Conservation (phyloP, 2,113 vertebrate species). For the Globicephala melas region DNA sequence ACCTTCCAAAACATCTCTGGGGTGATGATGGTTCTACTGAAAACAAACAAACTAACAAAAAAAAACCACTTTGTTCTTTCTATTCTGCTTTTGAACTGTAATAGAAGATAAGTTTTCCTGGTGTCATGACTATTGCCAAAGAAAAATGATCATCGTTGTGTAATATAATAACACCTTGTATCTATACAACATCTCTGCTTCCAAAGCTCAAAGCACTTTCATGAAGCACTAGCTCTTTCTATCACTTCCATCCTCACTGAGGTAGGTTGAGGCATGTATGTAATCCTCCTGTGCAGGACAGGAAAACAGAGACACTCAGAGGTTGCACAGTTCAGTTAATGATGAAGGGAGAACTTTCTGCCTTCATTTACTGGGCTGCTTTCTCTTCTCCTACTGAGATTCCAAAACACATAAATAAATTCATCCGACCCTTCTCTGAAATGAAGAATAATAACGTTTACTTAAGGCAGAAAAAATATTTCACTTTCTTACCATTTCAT, state of each 20-base stretch:
- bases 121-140: background rate
- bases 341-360: background rate
- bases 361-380: background rate
- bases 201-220: background rate
- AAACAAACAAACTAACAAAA: background rate
- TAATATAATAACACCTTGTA: background rate
- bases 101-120: background rate
- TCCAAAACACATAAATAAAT: conserved; percentile 41
- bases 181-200: background rate
- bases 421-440: background rate
- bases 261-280: background rate
- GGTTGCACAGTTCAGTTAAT: background rate
- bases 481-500: background rate
- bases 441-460: background rate
- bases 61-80: background rate
- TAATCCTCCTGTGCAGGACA: background rate
- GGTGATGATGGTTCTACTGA: conserved; percentile 12
- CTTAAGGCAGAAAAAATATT: conserved; percentile 12
- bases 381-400: background rate
- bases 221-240: background rate
- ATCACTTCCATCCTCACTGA: background rate
- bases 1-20: conserved; percentile 49
- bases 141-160: background rate
- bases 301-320: background rate
- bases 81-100: conserved; percentile 30